phyloP scores from a whole-genome alignment of 1,140 invertebrate genomes.

The Eupristina koningsbergeri region DNA sequence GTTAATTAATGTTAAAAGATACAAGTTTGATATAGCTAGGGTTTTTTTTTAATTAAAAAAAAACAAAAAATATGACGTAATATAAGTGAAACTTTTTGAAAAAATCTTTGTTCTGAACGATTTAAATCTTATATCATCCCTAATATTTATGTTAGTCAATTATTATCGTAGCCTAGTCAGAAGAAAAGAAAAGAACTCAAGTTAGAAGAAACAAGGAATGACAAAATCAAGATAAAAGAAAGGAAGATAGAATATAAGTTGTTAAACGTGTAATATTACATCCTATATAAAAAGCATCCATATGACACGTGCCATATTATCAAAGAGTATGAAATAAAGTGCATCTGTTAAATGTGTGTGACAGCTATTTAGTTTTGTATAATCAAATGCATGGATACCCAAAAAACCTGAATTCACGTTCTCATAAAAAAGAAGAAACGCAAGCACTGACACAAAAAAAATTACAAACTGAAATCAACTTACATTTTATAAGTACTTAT shows the following conservation, averaged over 20 bases:
- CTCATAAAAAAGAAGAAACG: neutral
- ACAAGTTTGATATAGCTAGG: neutral
- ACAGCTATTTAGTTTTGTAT: neutral
- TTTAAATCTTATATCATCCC: slow-evolving; percentile 24
- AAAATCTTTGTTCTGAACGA: neutral
- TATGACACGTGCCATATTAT: neutral
- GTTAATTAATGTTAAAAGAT: slow-evolving; percentile 34
- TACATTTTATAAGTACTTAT: slow-evolving; percentile 31
- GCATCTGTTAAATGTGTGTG: slow-evolving; percentile 13
- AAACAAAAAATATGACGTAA: neutral
- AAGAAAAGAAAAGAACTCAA: neutral
- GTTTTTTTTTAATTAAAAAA: slow-evolving; percentile 20
- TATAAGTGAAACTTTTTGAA: neutral
- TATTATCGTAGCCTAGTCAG: slow-evolving; percentile 40
- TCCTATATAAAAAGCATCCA: neutral
- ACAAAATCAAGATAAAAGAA: neutral
- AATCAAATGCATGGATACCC: neutral
- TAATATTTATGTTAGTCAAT: slow-evolving; percentile 42
- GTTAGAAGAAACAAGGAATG: neutral
- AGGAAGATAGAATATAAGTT: neutral
- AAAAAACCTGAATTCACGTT: slow-evolving; percentile 6
- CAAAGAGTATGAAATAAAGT: slow-evolving; percentile 11
- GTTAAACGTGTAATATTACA: neutral
- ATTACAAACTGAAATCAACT: neutral
- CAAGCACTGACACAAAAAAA: neutral